Evolutionary conservation across 2,113 vertebrate species (phyloP), one percentile per base, ranked within the genome.

Genomic region (Phaethornis superciliosus): DNA sequence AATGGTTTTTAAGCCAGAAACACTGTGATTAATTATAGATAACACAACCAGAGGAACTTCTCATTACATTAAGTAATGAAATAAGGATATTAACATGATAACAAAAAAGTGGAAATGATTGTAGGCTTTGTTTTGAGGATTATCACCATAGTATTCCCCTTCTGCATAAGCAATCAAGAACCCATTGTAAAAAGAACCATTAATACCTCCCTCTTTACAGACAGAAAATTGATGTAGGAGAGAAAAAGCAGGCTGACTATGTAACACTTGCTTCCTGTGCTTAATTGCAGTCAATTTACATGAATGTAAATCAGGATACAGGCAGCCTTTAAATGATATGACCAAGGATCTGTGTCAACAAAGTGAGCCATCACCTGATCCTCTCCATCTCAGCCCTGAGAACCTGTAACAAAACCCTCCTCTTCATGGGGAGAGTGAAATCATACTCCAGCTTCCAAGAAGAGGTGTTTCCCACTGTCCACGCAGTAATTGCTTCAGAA

Each of bases 1-100:
- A 96, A 92, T 80, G 40, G 6, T 67, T 94, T 96, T 96, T 95
- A 92, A 89, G 89, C 94, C 94, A 96, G 94, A 95, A 97, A 93
- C 26, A 81, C 85, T 95, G 62, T 56, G 72, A 97, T 95, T 97
- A 97, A 97, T 79, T 95, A 91, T 40, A 91, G 93, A 52, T 97
- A 95, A 97, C 97, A 96, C 90, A 88, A 94, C 94, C 75, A 95
- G 87, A 76, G 79, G 84, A 86, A 75, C 32, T 88, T 96, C 93
- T 96, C 97, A 89, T 96, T 97, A 81, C 67, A 72, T 52, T 70
- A 92, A 76, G 64, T 93, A 91, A 91, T 74, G 85, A 94, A 96
- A 32, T 87, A 89, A 92, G 46, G 33, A 49, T 60, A 80, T 86
- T 93, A 94, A 30, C 69, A 78, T 84, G 87, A 93, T 88, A 88